Evolutionary conservation across 2,797 vertebrate species (phyloP), one percentile per base, ranked within the genome.

Genomic region (Sus cebifrons): DNA sequence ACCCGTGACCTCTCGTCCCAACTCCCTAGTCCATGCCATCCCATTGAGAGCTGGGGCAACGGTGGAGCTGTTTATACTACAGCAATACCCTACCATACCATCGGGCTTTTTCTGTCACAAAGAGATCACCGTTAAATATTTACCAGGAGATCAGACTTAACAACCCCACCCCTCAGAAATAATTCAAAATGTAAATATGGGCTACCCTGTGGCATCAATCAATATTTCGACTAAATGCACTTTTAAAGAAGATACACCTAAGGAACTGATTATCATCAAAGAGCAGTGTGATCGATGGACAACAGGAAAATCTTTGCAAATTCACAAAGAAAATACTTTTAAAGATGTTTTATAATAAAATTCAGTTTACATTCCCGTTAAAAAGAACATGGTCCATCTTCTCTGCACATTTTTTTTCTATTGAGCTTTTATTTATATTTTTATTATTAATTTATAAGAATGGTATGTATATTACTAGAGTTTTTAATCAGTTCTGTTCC

Each of bases 261-360:
- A 78, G 65, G 54, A 81, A 83, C 32, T 94, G 83, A 58, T 62
- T 71, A 88, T 9, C 86, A 84, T 56, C 44, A 86, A 6, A 54
- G 14, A 68, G 25, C 13, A 40, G 36, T 64, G 5, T 27, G 0
- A 5, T 13, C 14, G n/a, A 68, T 2, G 17, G 15, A 54, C 79
- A 90, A 79, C 8, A 85, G 60, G 25, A 88, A 97, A 86, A 71
- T 81, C 5, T 74, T n/a, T 60, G 12, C 10, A 86, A 49, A 83
- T 2, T 95, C 52, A 96, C 15, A 12, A 92, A 86, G 7, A 75
- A 95, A 84, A 20, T 11, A 79, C 65, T 87, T 70, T 70, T 54
- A 32, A 96, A 67, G 40, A 17, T 58, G 21, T 58, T 84, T 87
- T 15, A 15, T 92, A 93, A 52, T 77, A 74, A 91, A 95, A 89